Evolutionary conservation across 2,113 vertebrate species (phyloP).

Genomic region (Origma solitaria): DNA sequence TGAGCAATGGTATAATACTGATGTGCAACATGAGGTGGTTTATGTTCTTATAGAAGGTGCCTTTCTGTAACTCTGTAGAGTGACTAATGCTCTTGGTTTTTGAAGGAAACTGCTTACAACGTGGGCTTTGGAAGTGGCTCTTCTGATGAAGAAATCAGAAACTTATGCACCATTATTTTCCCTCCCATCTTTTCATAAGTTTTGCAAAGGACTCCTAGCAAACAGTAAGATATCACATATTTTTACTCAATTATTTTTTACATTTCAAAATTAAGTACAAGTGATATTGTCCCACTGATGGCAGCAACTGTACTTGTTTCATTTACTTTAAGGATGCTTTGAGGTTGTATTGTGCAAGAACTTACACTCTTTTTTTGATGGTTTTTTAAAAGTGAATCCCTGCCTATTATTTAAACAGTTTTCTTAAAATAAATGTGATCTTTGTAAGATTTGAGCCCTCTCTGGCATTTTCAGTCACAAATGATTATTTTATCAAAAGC

Average conservation of each 20-base stretch:
- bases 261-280: not conserved
- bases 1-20: not conserved
- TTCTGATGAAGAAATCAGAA: conserved; percentile 95
- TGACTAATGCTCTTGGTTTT: not conserved
- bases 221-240: conserved; percentile 79
- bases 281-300: not conserved
- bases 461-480: not conserved
- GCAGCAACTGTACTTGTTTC: not conserved
- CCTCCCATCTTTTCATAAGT: conserved; percentile 91
- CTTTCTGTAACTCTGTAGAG: not conserved
- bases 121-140: conserved; percentile 93
- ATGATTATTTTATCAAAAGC: not conserved
- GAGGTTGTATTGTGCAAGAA: not conserved
- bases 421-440: not conserved
- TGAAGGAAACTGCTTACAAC: conserved; percentile 89
- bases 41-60: not conserved
- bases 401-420: not conserved
- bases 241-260: not conserved
- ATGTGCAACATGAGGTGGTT: not conserved
- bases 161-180: conserved; percentile 94
- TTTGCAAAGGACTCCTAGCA: conserved; percentile 91
- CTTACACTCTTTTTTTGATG: accelerated
- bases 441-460: not conserved
- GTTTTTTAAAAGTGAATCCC: not conserved
- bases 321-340: not conserved